Percentiles rank a stretch among this genome's conserved stretches.
phyloP scores from a whole-genome alignment of 2,888 invertebrate genomes.

The Hirtodrosophila histrioides region DNA sequence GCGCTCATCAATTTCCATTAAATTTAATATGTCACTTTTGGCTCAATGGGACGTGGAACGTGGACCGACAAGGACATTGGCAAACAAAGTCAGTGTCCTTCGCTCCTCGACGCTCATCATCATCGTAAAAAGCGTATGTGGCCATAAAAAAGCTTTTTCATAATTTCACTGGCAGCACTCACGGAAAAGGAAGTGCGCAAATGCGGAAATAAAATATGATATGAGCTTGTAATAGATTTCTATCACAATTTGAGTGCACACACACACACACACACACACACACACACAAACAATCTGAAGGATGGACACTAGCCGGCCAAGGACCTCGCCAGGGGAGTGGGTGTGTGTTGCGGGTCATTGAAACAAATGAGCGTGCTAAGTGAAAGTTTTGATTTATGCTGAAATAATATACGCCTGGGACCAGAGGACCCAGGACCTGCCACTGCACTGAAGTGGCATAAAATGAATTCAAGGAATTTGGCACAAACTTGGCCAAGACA shows the following conservation, averaged over 20 bases:
- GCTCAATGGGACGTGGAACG: slow-evolving; percentile 55
- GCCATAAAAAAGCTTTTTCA: slow-evolving; percentile 83
- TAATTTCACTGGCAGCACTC: slow-evolving; percentile 72
- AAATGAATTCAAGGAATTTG: slow-evolving; percentile 29
- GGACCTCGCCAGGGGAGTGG: slow-evolving; percentile 4
- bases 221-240: slow-evolving; percentile 81
- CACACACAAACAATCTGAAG: slow-evolving; percentile 12
- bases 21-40: slow-evolving; percentile 82
- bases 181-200: slow-evolving; percentile 44
- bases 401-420: slow-evolving; percentile 76
- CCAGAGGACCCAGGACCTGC: slow-evolving; percentile 9
- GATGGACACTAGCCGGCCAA: slow-evolving; percentile 12
- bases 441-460: neutral
- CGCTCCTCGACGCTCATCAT: slow-evolving; percentile 36
- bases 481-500: slow-evolving; percentile 53
- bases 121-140: slow-evolving; percentile 73
- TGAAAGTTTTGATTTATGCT: slow-evolving; percentile 81
- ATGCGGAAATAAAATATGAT: slow-evolving; percentile 78
- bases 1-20: slow-evolving; percentile 84
- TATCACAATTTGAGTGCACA: slow-evolving; percentile 74
- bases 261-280: slow-evolving; percentile 16
- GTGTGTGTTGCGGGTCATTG: slow-evolving; percentile 59
- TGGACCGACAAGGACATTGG: slow-evolving; percentile 28
- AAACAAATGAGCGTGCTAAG: slow-evolving; percentile 80
- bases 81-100: slow-evolving; percentile 28